Evolutionary conservation across 2,888 invertebrate genomes (phyloP).

Genomic region (Falcaria lacertinaria): DNA sequence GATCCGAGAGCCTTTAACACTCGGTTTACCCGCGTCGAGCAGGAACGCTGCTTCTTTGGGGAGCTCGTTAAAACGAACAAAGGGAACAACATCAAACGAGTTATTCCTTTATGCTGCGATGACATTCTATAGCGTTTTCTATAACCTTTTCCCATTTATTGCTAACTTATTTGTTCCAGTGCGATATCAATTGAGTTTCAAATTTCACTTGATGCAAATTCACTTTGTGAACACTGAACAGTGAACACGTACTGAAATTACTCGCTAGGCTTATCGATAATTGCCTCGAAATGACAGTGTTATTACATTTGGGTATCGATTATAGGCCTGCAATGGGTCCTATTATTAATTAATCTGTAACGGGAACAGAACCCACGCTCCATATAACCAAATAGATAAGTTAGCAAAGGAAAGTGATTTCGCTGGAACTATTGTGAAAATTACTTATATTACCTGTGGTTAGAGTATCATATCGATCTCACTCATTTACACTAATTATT

Average conservation of each 20-base stretch:
- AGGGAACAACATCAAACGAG: slow-evolving; percentile 59
- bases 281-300: background rate
- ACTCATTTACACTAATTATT: no score
- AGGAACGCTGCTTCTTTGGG: slow-evolving; percentile 36
- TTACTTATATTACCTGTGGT: no score
- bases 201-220: background rate
- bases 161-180: slow-evolving; percentile 16
- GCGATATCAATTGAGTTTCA: background rate
- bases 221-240: background rate
- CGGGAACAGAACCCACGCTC: background rate
- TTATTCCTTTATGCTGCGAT: slow-evolving; percentile 50
- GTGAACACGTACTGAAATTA: background rate
- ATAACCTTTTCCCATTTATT: slow-evolving; percentile 49
- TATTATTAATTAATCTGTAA: background rate
- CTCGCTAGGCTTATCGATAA: background rate
- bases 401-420: background rate
- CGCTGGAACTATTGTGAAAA: no score
- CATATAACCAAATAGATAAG: no score
- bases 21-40: slow-evolving; percentile 39
- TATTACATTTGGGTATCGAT: background rate
- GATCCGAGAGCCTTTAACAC: slow-evolving; percentile 41
- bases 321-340: background rate
- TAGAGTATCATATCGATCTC: no score
- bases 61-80: slow-evolving; percentile 64
- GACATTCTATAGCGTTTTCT: slow-evolving; percentile 52